A percentile compares a stretch with the other conserved stretches of the same genome.
Evolutionary conservation across 1,140 invertebrate species (phyloP).

Genomic region (Plectus sambesii): DNA sequence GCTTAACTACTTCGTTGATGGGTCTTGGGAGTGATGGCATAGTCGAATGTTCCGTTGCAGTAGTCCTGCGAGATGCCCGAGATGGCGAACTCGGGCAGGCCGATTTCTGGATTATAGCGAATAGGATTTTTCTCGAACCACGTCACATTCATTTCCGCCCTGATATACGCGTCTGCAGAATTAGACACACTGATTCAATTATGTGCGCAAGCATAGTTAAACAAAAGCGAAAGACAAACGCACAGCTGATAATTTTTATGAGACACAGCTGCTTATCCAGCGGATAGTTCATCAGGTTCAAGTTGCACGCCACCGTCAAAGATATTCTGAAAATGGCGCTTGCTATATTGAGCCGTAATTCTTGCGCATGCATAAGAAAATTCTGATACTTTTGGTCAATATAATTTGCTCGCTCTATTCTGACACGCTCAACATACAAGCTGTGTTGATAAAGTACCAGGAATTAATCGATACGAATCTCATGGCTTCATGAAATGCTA

Average conservation of each 20-base stretch:
- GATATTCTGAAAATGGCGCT: too few species aligned
- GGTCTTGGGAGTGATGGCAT: slow-evolving; percentile 36
- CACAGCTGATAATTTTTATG: slow-evolving; percentile 33
- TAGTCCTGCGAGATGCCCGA: slow-evolving; percentile 28
- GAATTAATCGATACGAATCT: too few species aligned
- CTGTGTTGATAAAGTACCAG: too few species aligned
- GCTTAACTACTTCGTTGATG: too few species aligned
- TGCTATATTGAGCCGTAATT: too few species aligned
- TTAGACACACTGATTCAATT: too few species aligned
- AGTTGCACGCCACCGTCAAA: slow-evolving; percentile 36
- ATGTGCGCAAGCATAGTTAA: slow-evolving; percentile 2
- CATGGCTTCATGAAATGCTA: too few species aligned
- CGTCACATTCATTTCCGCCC: slow-evolving; percentile 36
- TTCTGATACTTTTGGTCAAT: too few species aligned
- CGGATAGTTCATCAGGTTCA: slow-evolving; percentile 36
- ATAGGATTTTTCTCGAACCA: slow-evolving; percentile 38
- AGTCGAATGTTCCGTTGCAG: slow-evolving; percentile 41
- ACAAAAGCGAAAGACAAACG: slow-evolving; percentile 23
- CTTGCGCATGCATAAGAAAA: too few species aligned
- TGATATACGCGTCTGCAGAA: slow-evolving; percentile 42
- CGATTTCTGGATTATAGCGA: slow-evolving; percentile 37
- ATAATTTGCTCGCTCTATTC: too few species aligned
- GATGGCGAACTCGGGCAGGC: slow-evolving; percentile 40
- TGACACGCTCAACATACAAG: too few species aligned
- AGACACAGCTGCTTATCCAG: slow-evolving; percentile 40